phyloP scores from a whole-genome alignment of 2,113 vertebrate species.

The Ochotona curzoniae region DNA sequence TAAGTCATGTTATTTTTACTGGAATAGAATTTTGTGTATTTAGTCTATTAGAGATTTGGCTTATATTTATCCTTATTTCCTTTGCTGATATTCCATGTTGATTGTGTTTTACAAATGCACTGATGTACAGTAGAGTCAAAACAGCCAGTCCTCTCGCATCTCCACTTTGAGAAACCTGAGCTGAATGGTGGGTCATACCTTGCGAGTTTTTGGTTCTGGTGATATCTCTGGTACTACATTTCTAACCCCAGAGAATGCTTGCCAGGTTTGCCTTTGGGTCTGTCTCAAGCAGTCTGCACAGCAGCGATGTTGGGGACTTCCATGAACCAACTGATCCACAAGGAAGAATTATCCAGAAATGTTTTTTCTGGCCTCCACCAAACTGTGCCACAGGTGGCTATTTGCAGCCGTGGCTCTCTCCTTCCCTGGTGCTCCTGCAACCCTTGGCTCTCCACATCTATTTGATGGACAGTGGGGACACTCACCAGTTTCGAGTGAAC shows the following conservation, averaged over 20 bases:
- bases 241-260: not conserved
- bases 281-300: not conserved
- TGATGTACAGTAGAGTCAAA: not conserved
- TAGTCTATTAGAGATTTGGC: not conserved
- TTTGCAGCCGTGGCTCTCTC: not conserved
- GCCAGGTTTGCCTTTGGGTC: not conserved
- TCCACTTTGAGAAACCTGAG: not conserved
- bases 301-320: not conserved
- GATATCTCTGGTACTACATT: not conserved
- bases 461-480: too few relatives aligned
- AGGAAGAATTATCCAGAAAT: not conserved
- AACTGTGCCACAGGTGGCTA: not conserved
- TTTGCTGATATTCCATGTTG: not conserved
- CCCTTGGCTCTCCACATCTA: not conserved
- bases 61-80: not conserved
- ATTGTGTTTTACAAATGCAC: not conserved
- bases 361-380: not conserved
- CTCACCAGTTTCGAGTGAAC: not conserved
- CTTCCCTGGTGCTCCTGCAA: not conserved
- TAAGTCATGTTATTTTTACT: not conserved
- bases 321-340: not conserved
- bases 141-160: not conserved
- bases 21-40: not conserved
- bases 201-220: not conserved
- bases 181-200: not conserved